A percentile compares a stretch with the other conserved stretches of the same genome.
These are phyloP conservation scores for Shargacucullia verbasci DNA, from an alignment of 2,888 invertebrate species.

Conservation along the genomic window DNA sequence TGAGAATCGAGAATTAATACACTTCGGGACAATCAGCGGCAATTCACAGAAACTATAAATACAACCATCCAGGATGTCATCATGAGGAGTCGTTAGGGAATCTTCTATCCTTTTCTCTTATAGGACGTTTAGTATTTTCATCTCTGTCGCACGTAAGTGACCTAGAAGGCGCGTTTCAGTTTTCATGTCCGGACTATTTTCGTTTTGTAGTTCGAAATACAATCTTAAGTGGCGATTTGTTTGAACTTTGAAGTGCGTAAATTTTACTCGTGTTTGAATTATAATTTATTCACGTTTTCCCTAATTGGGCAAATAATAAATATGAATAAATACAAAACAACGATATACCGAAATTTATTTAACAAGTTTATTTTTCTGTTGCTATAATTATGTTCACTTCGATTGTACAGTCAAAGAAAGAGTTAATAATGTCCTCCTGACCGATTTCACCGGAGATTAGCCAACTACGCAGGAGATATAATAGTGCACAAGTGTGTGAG, in stretches of 20 bases:
- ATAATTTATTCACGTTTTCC: background rate
- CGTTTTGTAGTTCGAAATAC: constrained; percentile 22
- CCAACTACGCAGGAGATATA: too few species aligned
- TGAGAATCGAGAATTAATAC: constrained; percentile 43
- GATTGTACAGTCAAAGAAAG: too few species aligned
- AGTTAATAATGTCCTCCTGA: too few species aligned
- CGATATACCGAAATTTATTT: too few species aligned
- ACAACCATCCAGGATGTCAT: constrained; percentile 66
- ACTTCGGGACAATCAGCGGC: constrained; percentile 57
- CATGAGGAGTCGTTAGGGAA: constrained; percentile 48
- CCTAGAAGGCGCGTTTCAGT: constrained; percentile 46
- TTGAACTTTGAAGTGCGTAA: background rate
- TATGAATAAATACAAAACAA: too few species aligned
- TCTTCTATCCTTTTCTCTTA: constrained; percentile 20
- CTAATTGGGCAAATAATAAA: too few species aligned
- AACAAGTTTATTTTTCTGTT: too few species aligned
- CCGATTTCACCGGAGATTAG: too few species aligned
- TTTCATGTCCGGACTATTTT: constrained; percentile 37
- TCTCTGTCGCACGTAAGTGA: constrained; percentile 26
- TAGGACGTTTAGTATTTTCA: constrained; percentile 5
- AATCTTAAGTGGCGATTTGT: constrained; percentile 7
- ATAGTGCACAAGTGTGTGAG: too few species aligned
- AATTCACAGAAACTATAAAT: constrained; percentile 73
- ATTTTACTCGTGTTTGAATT: background rate
- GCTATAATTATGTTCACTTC: too few species aligned